Percentiles rank a stretch among this genome's conserved stretches.
These are phyloP conservation scores for Lissonota sp. DNA, from an alignment of 2,888 invertebrate species.

Conservation along the genomic window DNA sequence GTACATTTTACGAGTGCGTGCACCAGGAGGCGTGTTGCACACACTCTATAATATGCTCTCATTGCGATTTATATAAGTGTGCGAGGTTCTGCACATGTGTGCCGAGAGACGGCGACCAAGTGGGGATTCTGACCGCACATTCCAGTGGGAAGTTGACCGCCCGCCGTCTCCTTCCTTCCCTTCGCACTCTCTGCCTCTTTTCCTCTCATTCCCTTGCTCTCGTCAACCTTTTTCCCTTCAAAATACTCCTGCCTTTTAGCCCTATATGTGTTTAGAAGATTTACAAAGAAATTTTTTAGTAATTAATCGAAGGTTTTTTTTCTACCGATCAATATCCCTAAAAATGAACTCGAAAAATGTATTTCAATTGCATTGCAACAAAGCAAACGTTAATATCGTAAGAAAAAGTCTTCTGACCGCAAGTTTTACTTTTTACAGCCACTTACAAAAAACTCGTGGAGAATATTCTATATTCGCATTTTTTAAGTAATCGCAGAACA, in stretches of 20 bases:
- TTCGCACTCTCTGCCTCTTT: slow-evolving; percentile 36
- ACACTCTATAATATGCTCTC: slow-evolving; percentile 23
- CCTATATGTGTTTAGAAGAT: slow-evolving; percentile 31
- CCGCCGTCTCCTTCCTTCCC: slow-evolving; percentile 56
- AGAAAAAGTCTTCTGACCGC: no score
- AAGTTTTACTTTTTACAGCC: no score
- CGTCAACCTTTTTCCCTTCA: slow-evolving; percentile 6
- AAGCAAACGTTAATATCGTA: no score
- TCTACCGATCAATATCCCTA: no score
- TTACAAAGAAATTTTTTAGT: no score
- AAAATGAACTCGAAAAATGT: no score
- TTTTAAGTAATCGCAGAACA: no score
- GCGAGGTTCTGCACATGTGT: neutral
- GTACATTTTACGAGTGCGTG: slow-evolving; percentile 35
- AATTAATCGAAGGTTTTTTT: no score
- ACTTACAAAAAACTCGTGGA: no score
- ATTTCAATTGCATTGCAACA: no score
- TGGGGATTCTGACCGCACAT: slow-evolving; percentile 78
- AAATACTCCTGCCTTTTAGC: slow-evolving; percentile 19
- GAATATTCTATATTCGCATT: no score
- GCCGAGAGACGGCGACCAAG: slow-evolving; percentile 58
- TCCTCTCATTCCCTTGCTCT: slow-evolving; percentile 8
- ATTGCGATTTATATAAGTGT: slow-evolving; percentile 10
- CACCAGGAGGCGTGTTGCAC: slow-evolving; percentile 37
- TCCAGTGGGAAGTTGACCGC: slow-evolving; percentile 76